These are phyloP conservation scores for Liasis olivaceus DNA, from an alignment of 2,797 vertebrate genomes.

Conservation along the genomic window DNA sequence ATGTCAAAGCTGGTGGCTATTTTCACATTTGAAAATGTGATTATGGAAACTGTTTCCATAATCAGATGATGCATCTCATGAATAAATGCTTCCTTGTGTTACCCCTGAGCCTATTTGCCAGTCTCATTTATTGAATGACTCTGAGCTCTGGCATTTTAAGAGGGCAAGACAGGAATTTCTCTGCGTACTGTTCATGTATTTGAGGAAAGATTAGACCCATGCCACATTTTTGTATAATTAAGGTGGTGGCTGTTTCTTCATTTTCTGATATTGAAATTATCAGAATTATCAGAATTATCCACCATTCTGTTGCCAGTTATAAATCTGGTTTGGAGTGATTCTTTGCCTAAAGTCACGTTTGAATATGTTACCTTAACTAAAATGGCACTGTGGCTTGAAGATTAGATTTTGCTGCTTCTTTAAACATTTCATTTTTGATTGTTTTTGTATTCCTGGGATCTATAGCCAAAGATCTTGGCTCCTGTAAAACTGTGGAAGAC, in stretches of 20 bases:
- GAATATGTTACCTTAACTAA: neutral
- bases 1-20: neutral
- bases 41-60: neutral
- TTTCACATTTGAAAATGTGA: neutral
- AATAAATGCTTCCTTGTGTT: conserved; percentile 5
- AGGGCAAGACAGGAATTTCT: neutral
- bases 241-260: neutral
- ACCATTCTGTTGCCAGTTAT: neutral
- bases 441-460: neutral
- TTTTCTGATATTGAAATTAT: neutral
- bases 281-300: too few relatives aligned
- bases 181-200: neutral
- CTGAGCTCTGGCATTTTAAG: neutral
- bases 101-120: neutral
- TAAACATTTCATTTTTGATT: neutral
- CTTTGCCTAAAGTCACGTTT: neutral
- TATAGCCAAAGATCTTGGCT: neutral
- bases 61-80: neutral
- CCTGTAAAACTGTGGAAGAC: neutral
- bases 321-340: neutral
- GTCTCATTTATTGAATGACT: neutral
- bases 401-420: neutral
- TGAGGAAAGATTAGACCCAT: neutral
- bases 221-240: neutral
- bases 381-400: neutral